These are phyloP conservation scores for Drosophila greeni DNA, from an alignment of 2,888 invertebrate genomes.

Conservation along the genomic window DNA sequence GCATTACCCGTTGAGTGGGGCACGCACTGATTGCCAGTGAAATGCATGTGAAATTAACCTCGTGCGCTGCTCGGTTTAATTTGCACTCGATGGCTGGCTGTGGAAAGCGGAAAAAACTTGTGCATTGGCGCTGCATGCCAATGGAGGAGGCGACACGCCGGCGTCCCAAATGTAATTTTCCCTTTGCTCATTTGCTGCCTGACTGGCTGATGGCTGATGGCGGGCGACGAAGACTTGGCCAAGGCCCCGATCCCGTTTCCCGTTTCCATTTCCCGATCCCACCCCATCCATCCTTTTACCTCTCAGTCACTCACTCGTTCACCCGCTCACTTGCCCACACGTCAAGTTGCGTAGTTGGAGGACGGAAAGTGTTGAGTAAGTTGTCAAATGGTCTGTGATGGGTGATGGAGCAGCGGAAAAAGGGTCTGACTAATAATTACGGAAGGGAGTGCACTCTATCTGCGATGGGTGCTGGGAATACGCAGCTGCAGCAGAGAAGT, in stretches of 20 bases:
- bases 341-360: slow-evolving; percentile 34
- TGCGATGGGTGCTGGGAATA: neutral
- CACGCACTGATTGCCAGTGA: slow-evolving; percentile 72
- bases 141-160: slow-evolving; percentile 39
- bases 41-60: slow-evolving; percentile 74
- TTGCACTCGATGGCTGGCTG: slow-evolving; percentile 60
- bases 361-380: slow-evolving; percentile 37
- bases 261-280: neutral
- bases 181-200: slow-evolving; percentile 65
- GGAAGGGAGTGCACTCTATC: slow-evolving; percentile 2
- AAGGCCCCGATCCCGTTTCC: slow-evolving; percentile 19
- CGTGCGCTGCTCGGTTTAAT: slow-evolving; percentile 69
- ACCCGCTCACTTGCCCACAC: slow-evolving; percentile 20
- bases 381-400: slow-evolving; percentile 45
- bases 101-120: slow-evolving; percentile 29
- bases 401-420: slow-evolving; percentile 7
- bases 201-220: slow-evolving; percentile 54
- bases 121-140: slow-evolving; percentile 52
- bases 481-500: neutral
- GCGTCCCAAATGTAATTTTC: slow-evolving; percentile 70
- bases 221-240: slow-evolving; percentile 44
- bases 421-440: slow-evolving; percentile 30
- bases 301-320: slow-evolving; percentile 2
- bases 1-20: slow-evolving; percentile 42
- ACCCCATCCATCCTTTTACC: neutral